Base-by-base conservation (phyloP, 2,113 vertebrate species). In the Nothoprocta pentlandii region DNA sequence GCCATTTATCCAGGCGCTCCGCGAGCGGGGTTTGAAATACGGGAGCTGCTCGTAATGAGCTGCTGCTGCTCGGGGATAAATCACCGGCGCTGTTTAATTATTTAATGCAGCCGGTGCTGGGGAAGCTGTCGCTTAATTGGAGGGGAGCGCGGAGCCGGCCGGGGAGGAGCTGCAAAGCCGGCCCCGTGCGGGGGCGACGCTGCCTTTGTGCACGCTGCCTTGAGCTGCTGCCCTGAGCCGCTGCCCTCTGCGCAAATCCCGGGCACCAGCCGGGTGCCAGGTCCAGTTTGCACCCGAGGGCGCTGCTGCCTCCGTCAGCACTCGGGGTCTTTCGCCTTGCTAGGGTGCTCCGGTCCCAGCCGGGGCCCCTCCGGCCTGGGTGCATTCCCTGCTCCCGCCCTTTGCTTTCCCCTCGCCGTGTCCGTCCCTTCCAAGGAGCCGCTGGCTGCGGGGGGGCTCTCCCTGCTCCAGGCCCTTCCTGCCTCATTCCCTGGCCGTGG, bases 41-140 rank as follows among this genome's bases (percentile, higher is more conserved):
- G 23, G 89, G 49, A 74, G 94, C 91, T 90, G 90, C 81, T 95
- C 12, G 4, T 95, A 96, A 96, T 94, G 96, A 96, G 96, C 94
- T 92, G 93, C 89, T 92, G 92, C 96, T 58, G 54, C 54, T 58
- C 68, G 84, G 8, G 80, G 94, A 91, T 95, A 96, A 97, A 97
- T 97, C 96, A 94, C 83, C 75, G 42, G 89, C 61, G 42, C 2
- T 0, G 47, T 87, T 96, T 95, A 95, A 95, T 94, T 97, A 93
- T 95, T 97, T 95, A 96, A 96, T 89, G 90, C 89, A 94, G 68
- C 77, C 88, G 62, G 95, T 94, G 90, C 80, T 85, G 63, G 76
- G 87, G 88, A 90, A 2, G 75, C 87, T 93, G 68, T 56, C 85
- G 87, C 92, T 89, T 95, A 92, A 95, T 89, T 95, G 92, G 91